Evolutionary conservation across 2,113 vertebrate species (phyloP).

Genomic region (Pandion haliaetus): DNA sequence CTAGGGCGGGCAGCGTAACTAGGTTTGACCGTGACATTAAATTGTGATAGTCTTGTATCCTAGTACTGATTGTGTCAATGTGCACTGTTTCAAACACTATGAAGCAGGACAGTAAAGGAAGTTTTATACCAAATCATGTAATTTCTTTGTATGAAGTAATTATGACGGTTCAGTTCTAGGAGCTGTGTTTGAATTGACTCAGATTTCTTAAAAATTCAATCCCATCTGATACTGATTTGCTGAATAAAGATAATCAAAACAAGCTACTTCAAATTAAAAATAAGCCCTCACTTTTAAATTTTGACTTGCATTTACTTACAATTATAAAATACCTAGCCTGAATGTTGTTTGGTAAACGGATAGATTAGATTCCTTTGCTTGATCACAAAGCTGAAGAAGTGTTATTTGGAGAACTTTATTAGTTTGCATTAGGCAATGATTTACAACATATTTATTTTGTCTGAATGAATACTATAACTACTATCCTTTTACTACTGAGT

Average conservation of each 20-base stretch:
- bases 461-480: background rate
- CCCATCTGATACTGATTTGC: background rate
- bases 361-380: background rate
- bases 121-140: background rate
- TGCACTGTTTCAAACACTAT: background rate
- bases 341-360: background rate
- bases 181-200: background rate
- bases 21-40: background rate
- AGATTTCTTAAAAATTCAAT: background rate
- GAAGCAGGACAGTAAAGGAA: background rate
- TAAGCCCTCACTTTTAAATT: background rate
- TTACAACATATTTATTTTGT: background rate
- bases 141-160: background rate
- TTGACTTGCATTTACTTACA: background rate
- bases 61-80: background rate
- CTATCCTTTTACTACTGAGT: background rate
- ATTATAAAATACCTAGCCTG: background rate
- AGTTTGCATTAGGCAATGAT: background rate
- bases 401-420: background rate
- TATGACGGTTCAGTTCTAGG: background rate
- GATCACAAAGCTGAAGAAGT: background rate
- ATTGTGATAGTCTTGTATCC: background rate
- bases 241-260: background rate
- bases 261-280: background rate
- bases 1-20: background rate